Percentiles rank a stretch among this genome's conserved stretches.
These are phyloP conservation scores for Hemitrygon akajei DNA, from an alignment of 2,797 vertebrate species.

Conservation along the genomic window DNA sequence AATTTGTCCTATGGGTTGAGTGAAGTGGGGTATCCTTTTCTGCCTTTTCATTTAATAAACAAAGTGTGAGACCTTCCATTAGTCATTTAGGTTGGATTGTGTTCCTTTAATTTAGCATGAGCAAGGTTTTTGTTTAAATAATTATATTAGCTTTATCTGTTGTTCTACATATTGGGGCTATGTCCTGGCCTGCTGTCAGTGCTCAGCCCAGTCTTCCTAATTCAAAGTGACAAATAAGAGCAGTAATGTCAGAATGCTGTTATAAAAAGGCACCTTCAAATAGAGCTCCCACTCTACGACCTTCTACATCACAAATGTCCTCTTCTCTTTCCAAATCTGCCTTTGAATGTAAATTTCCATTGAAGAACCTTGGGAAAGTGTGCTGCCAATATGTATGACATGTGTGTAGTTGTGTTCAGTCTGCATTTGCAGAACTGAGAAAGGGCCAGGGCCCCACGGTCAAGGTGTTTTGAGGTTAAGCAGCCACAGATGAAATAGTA, in stretches of 20 bases:
- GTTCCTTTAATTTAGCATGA: neutral
- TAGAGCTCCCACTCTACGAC: neutral
- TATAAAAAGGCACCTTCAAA: neutral
- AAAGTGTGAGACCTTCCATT: neutral
- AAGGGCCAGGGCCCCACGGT: neutral
- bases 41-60: neutral
- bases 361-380: neutral
- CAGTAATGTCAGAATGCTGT: neutral
- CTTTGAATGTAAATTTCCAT: neutral
- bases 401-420: neutral
- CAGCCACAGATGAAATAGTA: neutral
- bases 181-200: neutral
- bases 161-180: neutral
- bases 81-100: neutral
- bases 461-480: neutral
- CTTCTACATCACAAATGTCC: neutral
- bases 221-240: neutral
- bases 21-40: neutral
- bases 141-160: neutral
- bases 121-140: neutral
- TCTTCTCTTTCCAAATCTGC: neutral
- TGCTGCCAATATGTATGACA: neutral
- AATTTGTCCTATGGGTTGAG: neutral
- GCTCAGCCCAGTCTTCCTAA: neutral
- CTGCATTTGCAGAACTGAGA: neutral